phyloP scores from a whole-genome alignment of 2,113 vertebrate genomes.

The Dipodomys merriami region DNA sequence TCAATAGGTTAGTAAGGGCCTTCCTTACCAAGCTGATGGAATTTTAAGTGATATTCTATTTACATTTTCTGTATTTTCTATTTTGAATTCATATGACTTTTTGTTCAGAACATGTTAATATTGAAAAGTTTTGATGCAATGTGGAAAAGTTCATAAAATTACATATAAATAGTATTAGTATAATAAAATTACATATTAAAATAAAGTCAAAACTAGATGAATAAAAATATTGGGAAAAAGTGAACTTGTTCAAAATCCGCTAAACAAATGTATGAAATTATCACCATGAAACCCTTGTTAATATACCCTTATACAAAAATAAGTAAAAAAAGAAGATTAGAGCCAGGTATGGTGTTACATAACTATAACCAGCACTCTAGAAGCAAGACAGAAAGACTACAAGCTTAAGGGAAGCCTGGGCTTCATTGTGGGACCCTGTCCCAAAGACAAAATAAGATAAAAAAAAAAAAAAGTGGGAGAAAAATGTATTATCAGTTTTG shows the following conservation, averaged over 20 bases:
- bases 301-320: too few relatives aligned
- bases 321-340: neutral
- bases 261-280: too few relatives aligned
- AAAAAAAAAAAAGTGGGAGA: neutral
- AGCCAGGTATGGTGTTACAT: too few relatives aligned
- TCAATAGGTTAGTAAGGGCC: too few relatives aligned
- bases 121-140: neutral
- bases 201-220: neutral
- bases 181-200: neutral
- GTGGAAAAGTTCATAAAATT: neutral
- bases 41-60: neutral
- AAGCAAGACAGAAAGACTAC: too few relatives aligned
- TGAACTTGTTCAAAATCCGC: too few relatives aligned
- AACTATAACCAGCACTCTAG: too few relatives aligned
- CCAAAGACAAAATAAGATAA: too few relatives aligned
- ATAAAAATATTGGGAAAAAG: neutral
- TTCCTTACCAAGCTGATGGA: neutral
- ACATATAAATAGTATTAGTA: neutral
- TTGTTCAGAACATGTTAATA: neutral
- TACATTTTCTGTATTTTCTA: neutral
- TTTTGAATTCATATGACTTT: constrained; percentile 15
- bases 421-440: too few relatives aligned
- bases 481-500: neutral
- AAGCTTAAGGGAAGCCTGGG: too few relatives aligned
- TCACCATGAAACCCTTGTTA: too few relatives aligned